phyloP scores from a whole-genome alignment of 1,140 invertebrate species.

The Mactra quadrangularis region DNA sequence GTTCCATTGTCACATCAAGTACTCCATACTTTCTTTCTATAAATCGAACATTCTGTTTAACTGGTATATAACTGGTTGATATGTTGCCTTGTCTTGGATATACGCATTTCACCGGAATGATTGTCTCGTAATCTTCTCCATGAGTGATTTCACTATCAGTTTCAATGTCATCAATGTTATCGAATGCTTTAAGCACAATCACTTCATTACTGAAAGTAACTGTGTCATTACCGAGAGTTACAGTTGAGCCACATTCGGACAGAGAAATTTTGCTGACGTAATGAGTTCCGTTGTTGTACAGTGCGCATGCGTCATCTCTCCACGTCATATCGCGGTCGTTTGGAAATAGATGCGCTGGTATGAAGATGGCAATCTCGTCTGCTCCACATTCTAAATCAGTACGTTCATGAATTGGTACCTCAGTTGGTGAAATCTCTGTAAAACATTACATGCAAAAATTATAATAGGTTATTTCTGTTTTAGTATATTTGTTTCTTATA shows the following conservation, averaged over 20 bases:
- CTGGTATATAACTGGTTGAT: constrained; percentile 35
- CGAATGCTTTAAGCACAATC: constrained; percentile 66
- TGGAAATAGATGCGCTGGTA: constrained; percentile 39
- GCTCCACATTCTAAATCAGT: constrained; percentile 51
- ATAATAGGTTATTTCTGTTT: not conserved
- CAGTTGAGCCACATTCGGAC: constrained; percentile 57
- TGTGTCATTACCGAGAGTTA: constrained; percentile 42
- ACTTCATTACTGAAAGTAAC: constrained; percentile 59
- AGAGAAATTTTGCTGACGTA: constrained; percentile 39
- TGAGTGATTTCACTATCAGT: constrained; percentile 15
- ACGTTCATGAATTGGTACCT: constrained; percentile 12
- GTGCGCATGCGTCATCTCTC: constrained; percentile 33
- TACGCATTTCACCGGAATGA: constrained; percentile 49
- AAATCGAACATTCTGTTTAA: constrained; percentile 50
- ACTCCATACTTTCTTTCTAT: constrained; percentile 43
- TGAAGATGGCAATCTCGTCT: constrained; percentile 17
- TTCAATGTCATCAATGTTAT: not conserved
- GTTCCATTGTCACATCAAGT: constrained; percentile 44
- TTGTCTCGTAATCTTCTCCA: constrained; percentile 48
- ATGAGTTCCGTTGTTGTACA: constrained; percentile 56
- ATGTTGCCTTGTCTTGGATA: constrained; percentile 36
- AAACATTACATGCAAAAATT: not conserved
- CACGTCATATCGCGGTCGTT: constrained; percentile 40
- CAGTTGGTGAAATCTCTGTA: constrained; percentile 6
- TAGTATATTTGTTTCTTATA: not conserved